phyloP scores from a whole-genome alignment of 2,113 vertebrate genomes.

The Taurulus bubalis region DNA sequence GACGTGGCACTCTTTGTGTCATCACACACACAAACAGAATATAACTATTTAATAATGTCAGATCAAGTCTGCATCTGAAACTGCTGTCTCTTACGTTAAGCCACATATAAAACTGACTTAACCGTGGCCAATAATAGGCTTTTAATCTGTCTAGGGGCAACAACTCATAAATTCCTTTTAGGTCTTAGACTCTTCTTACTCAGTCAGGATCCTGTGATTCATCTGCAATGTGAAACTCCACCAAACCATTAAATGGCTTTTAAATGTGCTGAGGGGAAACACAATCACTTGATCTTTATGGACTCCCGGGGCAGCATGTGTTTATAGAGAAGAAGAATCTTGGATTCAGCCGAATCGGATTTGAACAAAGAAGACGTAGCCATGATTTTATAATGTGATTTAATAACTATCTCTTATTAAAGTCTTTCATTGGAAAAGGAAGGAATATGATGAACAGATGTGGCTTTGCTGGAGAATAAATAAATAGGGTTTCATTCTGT shows the following conservation, averaged over 20 bases:
- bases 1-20: not conserved
- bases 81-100: conserved; percentile 3
- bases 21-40: not conserved
- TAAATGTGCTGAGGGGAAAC: conserved; percentile 37
- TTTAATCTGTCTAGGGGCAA: conserved; percentile 57
- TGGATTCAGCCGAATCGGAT: not conserved
- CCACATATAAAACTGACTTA: not conserved
- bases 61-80: not conserved
- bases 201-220: conserved; percentile 22
- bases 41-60: not conserved
- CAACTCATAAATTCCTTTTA: conserved; percentile 17
- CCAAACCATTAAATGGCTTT: conserved; percentile 64
- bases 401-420: not conserved
- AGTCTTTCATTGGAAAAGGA: not conserved
- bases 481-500: not conserved
- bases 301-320: not conserved
- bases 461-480: not conserved
- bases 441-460: conserved; percentile 17
- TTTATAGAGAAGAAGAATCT: not conserved
- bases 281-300: conserved; percentile 19
- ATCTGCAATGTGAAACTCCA: conserved; percentile 38
- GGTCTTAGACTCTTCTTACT: conserved; percentile 25
- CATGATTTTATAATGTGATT: conserved; percentile 8
- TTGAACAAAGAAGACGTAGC: not conserved
- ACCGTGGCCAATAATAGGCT: conserved; percentile 25